A percentile compares a stretch with the other conserved stretches of the same genome.
These are phyloP conservation scores for Sylvicola fuscatus DNA, from an alignment of 2,888 invertebrate species.

Conservation along the genomic window DNA sequence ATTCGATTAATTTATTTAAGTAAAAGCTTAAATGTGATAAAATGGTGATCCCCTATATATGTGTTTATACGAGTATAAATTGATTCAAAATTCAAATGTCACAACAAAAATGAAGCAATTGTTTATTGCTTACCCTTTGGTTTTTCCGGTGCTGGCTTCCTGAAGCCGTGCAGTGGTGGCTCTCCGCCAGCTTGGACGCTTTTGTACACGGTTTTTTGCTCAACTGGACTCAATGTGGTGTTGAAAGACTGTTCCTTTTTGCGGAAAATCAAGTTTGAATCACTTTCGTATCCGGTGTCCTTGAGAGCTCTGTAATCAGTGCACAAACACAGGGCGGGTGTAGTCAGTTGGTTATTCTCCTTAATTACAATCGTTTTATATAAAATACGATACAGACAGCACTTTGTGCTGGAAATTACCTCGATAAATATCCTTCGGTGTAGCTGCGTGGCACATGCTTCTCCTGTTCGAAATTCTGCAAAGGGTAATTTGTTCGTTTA, in stretches of 20 bases:
- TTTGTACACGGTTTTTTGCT: slow-evolving; percentile 67
- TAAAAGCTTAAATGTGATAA: slow-evolving; percentile 1
- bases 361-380: too few species aligned
- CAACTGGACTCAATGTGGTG: slow-evolving; percentile 53
- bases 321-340: too few species aligned
- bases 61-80: background rate
- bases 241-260: slow-evolving; percentile 45
- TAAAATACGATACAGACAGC: too few species aligned
- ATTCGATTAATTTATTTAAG: too few species aligned
- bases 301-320: slow-evolving; percentile 52
- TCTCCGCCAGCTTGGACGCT: slow-evolving; percentile 86
- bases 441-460: slow-evolving; percentile 37
- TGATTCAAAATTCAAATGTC: background rate
- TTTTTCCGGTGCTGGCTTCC: slow-evolving; percentile 73
- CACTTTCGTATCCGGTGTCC: slow-evolving; percentile 81
- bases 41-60: background rate
- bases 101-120: slow-evolving; percentile 4
- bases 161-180: slow-evolving; percentile 77
- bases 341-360: too few species aligned
- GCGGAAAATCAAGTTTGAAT: slow-evolving; percentile 70
- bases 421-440: slow-evolving; percentile 60
- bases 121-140: slow-evolving; percentile 39
- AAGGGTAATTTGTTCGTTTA: slow-evolving; percentile 10
- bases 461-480: slow-evolving; percentile 51
- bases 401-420: slow-evolving; percentile 32